A percentile compares a stretch with the other conserved stretches of the same genome.
Evolutionary conservation across 2,888 invertebrate genomes (phyloP).

Genomic region (Drosophila quinaria): DNA sequence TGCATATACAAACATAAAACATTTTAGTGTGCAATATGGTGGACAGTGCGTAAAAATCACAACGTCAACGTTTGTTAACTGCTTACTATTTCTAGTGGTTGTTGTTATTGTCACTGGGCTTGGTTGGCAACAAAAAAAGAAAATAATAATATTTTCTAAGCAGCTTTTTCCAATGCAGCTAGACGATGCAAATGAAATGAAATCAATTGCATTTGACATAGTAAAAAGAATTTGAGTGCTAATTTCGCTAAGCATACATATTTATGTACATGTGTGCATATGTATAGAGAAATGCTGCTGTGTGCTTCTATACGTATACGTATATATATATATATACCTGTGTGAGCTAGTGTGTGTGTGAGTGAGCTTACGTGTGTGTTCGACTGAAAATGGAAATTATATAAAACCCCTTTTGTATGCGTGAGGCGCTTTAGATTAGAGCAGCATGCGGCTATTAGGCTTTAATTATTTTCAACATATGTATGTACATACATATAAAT

Average conservation of each 20-base stretch:
- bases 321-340: constrained; percentile 40
- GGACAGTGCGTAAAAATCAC: constrained; percentile 74
- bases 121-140: constrained; percentile 45
- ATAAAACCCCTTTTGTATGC: constrained; percentile 68
- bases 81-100: constrained; percentile 37
- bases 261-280: constrained; percentile 39
- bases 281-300: constrained; percentile 44
- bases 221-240: constrained; percentile 51
- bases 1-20: constrained; percentile 47
- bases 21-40: constrained; percentile 75
- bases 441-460: constrained; percentile 43
- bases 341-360: constrained; percentile 42
- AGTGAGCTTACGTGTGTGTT: constrained; percentile 43
- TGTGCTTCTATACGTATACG: constrained; percentile 40
- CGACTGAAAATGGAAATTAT: constrained; percentile 78
- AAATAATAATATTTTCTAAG: constrained; percentile 14
- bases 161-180: constrained; percentile 38
- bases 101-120: constrained; percentile 36
- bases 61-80: constrained; percentile 44
- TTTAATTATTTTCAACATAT: constrained; percentile 40
- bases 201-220: constrained; percentile 50
- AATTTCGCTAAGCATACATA: constrained; percentile 51
- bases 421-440: constrained; percentile 54
- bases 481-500: neutral
- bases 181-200: constrained; percentile 24